These are phyloP conservation scores for Oligia strigilis DNA, from an alignment of 2,888 invertebrate species.

Conservation along the genomic window DNA sequence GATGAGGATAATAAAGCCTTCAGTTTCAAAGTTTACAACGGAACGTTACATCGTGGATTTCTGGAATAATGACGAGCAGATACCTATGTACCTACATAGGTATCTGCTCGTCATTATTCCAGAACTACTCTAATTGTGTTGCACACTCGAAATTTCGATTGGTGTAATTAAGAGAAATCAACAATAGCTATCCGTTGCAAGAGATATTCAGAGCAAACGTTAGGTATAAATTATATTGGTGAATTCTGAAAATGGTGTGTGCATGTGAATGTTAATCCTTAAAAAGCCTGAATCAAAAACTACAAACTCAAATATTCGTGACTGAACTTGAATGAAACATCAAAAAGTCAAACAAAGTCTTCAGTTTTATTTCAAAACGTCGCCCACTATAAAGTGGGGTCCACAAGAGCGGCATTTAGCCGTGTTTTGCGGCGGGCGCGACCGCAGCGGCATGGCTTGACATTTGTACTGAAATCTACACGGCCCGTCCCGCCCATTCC, in stretches of 20 bases:
- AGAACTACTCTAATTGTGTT: neutral
- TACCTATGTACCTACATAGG: neutral
- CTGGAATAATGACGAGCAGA: neutral
- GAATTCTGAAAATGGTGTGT: neutral
- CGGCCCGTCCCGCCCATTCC: constrained; percentile 73
- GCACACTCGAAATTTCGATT: constrained; percentile 5
- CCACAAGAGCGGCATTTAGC: constrained; percentile 64
- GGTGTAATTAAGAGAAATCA: neutral
- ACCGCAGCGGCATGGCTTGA: constrained; percentile 72
- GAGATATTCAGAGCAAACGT: neutral
- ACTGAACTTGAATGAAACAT: constrained; percentile 27
- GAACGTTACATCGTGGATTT: constrained; percentile 1
- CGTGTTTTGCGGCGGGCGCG: constrained; percentile 68
- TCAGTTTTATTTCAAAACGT: constrained; percentile 56
- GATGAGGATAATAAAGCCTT: constrained; percentile 15
- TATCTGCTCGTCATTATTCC: no score
- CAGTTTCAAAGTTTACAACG: constrained; percentile 3
- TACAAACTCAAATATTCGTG: neutral
- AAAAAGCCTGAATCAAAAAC: neutral
- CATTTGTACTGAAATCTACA: constrained; percentile 68
- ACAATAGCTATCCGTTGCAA: neutral
- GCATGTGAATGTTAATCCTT: neutral
- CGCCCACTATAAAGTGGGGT: constrained; percentile 63
- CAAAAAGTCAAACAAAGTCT: constrained; percentile 40
- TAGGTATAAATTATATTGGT: neutral